Evolutionary conservation across 1,140 invertebrate genomes (phyloP).

Genomic region (Polypedilum vanderplanki): DNA sequence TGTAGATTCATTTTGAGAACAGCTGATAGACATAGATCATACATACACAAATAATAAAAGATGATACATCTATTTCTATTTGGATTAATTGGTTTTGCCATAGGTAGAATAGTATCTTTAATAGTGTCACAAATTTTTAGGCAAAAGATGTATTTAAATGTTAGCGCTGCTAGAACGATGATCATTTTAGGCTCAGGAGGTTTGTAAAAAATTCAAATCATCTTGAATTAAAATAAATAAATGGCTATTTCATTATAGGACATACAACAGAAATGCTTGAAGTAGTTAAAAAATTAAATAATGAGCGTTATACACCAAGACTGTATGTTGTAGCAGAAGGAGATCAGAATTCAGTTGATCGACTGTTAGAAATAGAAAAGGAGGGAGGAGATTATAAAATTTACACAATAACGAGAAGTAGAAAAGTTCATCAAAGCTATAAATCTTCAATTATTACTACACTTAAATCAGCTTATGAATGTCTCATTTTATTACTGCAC

Average conservation of each 20-base stretch:
- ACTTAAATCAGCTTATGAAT: slow-evolving; percentile 57
- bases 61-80: neutral
- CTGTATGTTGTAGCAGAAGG: slow-evolving; percentile 72
- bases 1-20: neutral
- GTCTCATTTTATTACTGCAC: slow-evolving; percentile 61
- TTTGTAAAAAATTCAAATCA: neutral
- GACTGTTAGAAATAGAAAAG: slow-evolving; percentile 47
- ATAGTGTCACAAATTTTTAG: neutral
- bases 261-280: slow-evolving; percentile 86
- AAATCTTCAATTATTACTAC: slow-evolving; percentile 71
- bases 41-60: no score
- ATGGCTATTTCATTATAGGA: slow-evolving; percentile 41
- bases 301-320: slow-evolving; percentile 56
- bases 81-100: neutral
- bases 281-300: slow-evolving; percentile 55
- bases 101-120: neutral
- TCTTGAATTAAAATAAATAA: neutral
- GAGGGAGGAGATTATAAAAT: slow-evolving; percentile 46
- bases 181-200: slow-evolving; percentile 59
- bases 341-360: slow-evolving; percentile 61
- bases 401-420: slow-evolving; percentile 66
- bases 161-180: slow-evolving; percentile 38
- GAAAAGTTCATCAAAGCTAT: slow-evolving; percentile 83
- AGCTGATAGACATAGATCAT: no score
- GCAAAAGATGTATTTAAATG: neutral